phyloP scores from a whole-genome alignment of 2,113 vertebrate genomes.

The Capreolus pygargus region DNA sequence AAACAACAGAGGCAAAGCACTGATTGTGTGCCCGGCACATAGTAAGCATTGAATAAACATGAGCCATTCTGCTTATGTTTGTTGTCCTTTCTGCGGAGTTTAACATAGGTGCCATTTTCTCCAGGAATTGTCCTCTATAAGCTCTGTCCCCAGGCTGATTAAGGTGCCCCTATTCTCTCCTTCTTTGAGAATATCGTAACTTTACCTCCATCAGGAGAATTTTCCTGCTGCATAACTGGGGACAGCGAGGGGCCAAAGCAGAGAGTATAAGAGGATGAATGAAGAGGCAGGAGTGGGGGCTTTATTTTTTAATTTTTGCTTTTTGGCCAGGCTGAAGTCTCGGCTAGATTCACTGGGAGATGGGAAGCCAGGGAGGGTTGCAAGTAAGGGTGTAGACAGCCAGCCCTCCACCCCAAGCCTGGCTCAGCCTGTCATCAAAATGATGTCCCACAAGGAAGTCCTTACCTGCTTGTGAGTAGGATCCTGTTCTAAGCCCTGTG shows the following conservation, averaged over 20 bases:
- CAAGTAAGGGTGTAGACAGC: neutral
- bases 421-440: neutral
- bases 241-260: neutral
- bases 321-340: neutral
- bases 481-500: neutral
- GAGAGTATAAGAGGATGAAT: neutral
- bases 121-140: neutral
- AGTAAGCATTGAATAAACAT: neutral
- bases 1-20: neutral
- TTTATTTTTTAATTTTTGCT: neutral
- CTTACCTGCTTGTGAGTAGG: fast-evolving
- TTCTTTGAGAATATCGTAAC: neutral
- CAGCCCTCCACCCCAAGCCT: neutral
- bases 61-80: neutral
- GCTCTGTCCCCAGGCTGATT: neutral
- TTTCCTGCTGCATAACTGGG: neutral
- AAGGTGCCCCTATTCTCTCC: neutral
- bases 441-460: too few species aligned
- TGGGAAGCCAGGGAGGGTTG: neutral
- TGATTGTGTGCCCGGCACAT: neutral
- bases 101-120: neutral
- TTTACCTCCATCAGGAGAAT: neutral
- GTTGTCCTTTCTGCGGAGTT: neutral
- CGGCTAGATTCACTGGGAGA: neutral
- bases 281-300: neutral